Conservation (phyloP, 2,113 vertebrate genomes). For the Aldabrachelys gigantea region DNA sequence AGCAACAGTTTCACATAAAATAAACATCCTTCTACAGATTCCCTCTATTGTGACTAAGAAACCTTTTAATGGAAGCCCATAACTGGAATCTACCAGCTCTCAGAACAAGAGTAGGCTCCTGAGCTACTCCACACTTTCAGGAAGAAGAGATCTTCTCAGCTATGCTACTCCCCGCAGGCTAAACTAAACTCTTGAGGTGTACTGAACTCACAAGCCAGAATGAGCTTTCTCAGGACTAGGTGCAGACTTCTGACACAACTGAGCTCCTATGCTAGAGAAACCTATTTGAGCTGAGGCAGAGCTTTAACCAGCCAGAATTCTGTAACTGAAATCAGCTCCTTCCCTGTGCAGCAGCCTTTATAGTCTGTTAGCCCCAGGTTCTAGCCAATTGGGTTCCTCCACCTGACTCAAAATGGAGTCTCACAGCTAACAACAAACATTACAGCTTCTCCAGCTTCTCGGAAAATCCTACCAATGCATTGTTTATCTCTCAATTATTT, state of each 20-base stretch:
- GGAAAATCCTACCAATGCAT: neutral
- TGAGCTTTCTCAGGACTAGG: neutral
- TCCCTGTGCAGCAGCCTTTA: neutral
- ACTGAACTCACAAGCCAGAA: neutral
- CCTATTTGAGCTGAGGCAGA: neutral
- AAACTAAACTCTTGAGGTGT: neutral
- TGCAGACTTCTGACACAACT: neutral
- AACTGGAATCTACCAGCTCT: neutral
- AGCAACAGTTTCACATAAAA: rapidly evolving
- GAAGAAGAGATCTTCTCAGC: neutral
- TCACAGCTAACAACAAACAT: neutral
- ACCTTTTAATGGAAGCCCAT: neutral
- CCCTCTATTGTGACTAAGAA: neutral
- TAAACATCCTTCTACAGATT: neutral
- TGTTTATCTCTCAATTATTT: neutral
- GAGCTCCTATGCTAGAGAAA: neutral
- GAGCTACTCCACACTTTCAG: neutral
- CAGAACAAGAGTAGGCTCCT: neutral
- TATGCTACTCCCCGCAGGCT: neutral
- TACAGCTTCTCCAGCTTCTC: neutral
- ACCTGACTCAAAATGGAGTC: neutral
- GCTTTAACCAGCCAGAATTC: neutral
- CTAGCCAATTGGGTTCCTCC: neutral
- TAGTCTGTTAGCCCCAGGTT: neutral
- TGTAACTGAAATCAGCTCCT: neutral